Evolutionary conservation across 2,888 invertebrate genomes (phyloP), one percentile per base, ranked within the genome.

Genomic region (Sylvicola cinctus): DNA sequence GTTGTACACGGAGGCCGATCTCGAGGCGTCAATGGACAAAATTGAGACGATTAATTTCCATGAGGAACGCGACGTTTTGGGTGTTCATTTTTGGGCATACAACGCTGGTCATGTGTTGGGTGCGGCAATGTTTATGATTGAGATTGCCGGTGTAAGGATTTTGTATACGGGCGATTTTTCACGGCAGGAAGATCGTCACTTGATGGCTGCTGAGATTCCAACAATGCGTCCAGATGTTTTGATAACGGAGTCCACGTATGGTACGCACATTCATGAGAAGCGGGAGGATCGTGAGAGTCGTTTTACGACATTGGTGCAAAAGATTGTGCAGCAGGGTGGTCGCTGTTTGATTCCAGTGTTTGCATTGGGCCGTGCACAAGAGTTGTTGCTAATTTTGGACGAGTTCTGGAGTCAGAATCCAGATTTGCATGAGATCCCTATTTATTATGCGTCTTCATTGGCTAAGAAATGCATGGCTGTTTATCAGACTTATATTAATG

Each of bases 401-500:
- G 98, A 98, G 55, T 99, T 80, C 60, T 99, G 98, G 98, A 77
- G 85, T 20, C 76, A 84, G 37, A 96, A 93, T 61, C 90, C 91
- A 0, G 91, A 95, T 58, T 63, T 99, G 8, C 96, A 98, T 45
- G 95, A 96, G 56, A 85, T 96, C 46, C 98, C 98, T 0, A 95
- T 99, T 44, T 98, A 99, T 62, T 98, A 99, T 63, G 98, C 98
- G 8, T 96, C 95, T 0, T 93, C 96, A 0, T 63, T 99, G 40
- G 98, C 98, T 31, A 98, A 98, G 62, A 98, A 98, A 56, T 99
- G 98, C 52, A 99, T 99, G 96, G 85, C 93, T 36, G 98, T 99
- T 2, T 99, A 99, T 63, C 98, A 99, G 62, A 98, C 98, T 0
- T 99, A 95, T 56, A 80, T 98, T 3, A 95, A 95, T 60, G 95